Evolutionary conservation across 2,113 vertebrate genomes (phyloP).

Genomic region (Larimichthys polyactis): DNA sequence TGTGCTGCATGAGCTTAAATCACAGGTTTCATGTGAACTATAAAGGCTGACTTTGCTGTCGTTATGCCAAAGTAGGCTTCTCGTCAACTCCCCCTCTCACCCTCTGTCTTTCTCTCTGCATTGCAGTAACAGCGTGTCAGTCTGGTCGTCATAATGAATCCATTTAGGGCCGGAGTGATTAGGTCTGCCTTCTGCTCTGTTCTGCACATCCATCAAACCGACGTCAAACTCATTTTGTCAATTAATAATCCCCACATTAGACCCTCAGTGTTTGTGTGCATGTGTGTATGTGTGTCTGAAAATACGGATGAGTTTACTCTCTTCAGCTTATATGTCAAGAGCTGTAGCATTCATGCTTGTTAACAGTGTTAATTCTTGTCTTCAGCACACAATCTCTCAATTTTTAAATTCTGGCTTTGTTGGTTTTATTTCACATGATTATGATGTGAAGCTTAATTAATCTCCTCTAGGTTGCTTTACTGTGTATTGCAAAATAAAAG

Average conservation of each 20-base stretch:
- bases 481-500: slow-evolving; percentile 20
- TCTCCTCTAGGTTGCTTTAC: slow-evolving; percentile 6
- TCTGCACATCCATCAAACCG: slow-evolving; percentile 73
- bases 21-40: no score
- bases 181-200: slow-evolving; percentile 60
- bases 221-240: slow-evolving; percentile 75
- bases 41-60: slow-evolving; percentile 57
- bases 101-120: slow-evolving; percentile 62
- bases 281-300: slow-evolving; percentile 4
- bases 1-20: no score
- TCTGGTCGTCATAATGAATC: slow-evolving; percentile 74
- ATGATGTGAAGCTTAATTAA: slow-evolving; percentile 9
- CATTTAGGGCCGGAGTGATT: slow-evolving; percentile 73
- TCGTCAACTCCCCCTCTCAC: neutral
- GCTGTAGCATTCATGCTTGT: neutral
- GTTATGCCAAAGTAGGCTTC: slow-evolving; percentile 51
- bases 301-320: neutral
- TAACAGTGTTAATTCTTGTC: no score
- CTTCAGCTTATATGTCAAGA: neutral
- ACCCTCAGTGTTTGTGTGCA: neutral
- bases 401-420: slow-evolving; percentile 11
- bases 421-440: slow-evolving; percentile 7
- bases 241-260: slow-evolving; percentile 73
- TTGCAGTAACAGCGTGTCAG: slow-evolving; percentile 67
- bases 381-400: neutral